These are phyloP conservation scores for Phalacrocorax pelagicus DNA, from an alignment of 2,113 vertebrate species.

Conservation along the genomic window DNA sequence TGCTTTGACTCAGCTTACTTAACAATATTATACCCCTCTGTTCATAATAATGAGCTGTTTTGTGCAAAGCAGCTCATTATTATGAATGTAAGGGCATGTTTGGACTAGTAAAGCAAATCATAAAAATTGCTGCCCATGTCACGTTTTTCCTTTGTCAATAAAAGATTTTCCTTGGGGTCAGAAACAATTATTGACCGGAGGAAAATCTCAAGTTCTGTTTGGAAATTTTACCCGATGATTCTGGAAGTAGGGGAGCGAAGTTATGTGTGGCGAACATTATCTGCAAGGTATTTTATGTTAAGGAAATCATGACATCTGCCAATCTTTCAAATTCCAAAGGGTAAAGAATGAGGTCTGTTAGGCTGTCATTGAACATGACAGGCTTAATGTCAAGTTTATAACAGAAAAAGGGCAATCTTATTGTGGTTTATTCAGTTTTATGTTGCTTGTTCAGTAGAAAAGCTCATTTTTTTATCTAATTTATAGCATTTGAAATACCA, in stretches of 20 bases:
- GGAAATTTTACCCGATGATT: slow-evolving; percentile 52
- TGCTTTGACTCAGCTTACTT: slow-evolving; percentile 67
- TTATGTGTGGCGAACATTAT: slow-evolving; percentile 73
- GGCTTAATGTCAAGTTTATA: slow-evolving; percentile 99
- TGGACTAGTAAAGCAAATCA: slow-evolving; percentile 75
- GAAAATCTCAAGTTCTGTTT: slow-evolving; percentile 23
- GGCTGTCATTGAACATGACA: slow-evolving; percentile 99
- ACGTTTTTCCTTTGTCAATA: slow-evolving; percentile 61
- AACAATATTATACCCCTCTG: slow-evolving; percentile 61
- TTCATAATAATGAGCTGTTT: slow-evolving; percentile 72
- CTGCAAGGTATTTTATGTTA: slow-evolving; percentile 80
- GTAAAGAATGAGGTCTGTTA: slow-evolving; percentile 92
- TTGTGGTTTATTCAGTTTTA: slow-evolving; percentile 99
- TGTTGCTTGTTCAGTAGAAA: slow-evolving; percentile 89
- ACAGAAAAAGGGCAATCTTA: slow-evolving; percentile 93
- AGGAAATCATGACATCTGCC: slow-evolving; percentile 93
- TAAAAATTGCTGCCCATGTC: slow-evolving; percentile 63
- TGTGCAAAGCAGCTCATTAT: slow-evolving; percentile 76
- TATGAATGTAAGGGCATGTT: slow-evolving; percentile 72
- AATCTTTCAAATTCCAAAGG: slow-evolving; percentile 93
- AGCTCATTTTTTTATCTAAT: slow-evolving; percentile 97
- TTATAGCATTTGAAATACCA: slow-evolving; percentile 99
- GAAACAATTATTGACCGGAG: slow-evolving; percentile 61
- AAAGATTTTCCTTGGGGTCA: slow-evolving; percentile 68
- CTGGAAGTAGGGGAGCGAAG: slow-evolving; percentile 44